Percentiles rank a stretch among this genome's conserved stretches.
These are phyloP conservation scores for Mobula birostris DNA, from an alignment of 2,113 vertebrate genomes.

Conservation along the genomic window DNA sequence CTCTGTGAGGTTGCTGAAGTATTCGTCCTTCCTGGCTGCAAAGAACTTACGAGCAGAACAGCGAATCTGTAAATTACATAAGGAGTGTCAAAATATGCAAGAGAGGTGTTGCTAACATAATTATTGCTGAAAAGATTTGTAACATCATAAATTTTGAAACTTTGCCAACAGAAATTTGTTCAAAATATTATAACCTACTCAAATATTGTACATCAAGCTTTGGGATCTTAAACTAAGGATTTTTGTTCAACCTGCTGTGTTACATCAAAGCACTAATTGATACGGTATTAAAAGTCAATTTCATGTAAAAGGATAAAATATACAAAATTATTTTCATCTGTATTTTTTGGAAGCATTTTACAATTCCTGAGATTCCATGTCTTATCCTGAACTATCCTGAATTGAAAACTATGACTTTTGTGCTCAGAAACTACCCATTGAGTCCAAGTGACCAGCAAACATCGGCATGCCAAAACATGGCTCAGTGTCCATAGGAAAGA, in stretches of 20 bases:
- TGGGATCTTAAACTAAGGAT: neutral
- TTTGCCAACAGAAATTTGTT: neutral
- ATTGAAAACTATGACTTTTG: no score
- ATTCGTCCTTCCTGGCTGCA: neutral
- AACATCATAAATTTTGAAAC: neutral
- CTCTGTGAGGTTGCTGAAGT: neutral
- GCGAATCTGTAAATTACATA: slow-evolving; percentile 11
- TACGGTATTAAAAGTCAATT: neutral
- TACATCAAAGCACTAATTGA: neutral
- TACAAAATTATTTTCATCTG: neutral
- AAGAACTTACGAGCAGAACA: neutral
- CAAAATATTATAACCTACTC: neutral
- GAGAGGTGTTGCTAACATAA: neutral
- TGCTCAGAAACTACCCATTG: no score
- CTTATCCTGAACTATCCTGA: no score
- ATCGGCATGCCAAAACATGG: no score
- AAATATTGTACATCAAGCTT: neutral
- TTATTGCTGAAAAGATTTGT: neutral
- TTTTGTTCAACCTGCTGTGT: neutral
- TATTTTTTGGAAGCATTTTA: neutral
- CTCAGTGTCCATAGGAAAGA: no score
- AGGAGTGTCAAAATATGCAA: neutral
- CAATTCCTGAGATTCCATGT: no score
- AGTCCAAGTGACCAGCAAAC: no score
- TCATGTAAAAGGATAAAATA: neutral